Evolutionary conservation across 1,140 invertebrate species (phyloP), one percentile per base, ranked within the genome.

Genomic region (Drosophila ficusphila): DNA sequence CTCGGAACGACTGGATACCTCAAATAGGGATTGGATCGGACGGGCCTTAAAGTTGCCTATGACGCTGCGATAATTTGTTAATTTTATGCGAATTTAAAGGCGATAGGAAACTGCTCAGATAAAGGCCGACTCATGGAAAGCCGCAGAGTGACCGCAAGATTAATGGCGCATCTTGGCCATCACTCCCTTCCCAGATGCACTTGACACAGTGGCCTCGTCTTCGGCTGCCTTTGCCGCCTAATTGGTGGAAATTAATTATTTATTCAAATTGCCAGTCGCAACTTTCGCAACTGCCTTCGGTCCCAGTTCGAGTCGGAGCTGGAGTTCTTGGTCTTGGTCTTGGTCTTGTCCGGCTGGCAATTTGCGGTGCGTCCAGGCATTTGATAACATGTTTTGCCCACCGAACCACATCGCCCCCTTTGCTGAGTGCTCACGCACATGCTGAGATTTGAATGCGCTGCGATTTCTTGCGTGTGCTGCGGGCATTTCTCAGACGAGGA

Each of bases 201-300:
- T 57, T 70, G 67, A 70, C 67, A 70, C 67, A 70, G 41, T 70
- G 67, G 51, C 67, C 67, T 38, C 62, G 42, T 65, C 42, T 49
- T 23, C 57, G 31, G 49, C 49, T 47, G 52, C 69, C 61, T 76
- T 71, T 57, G 44, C 34, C 49, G 33, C 60, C 76, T 86, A 90
- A 86, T 90, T 90, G 81, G 53, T 79, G 77, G 27, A 85, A 79
- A 90, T 90, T 82, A 90, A 90, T 90, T 90, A 90, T 90, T 90
- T 85, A 90, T 90, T 90, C 81, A 90, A 86, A 90, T 90, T 82
- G 75, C 60, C 64, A 52, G 69, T 46, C 49, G 83, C 76, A 65
- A 72, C 74, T 83, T 65, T 69, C 53, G 64, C 60, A 39, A 36
- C 27, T 49, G 52, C 41, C 21, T 29, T 11, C 25, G 12, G n/a